Evolutionary conservation across 2,888 invertebrate species (phyloP).

Genomic region (Synergus itoensis): DNA sequence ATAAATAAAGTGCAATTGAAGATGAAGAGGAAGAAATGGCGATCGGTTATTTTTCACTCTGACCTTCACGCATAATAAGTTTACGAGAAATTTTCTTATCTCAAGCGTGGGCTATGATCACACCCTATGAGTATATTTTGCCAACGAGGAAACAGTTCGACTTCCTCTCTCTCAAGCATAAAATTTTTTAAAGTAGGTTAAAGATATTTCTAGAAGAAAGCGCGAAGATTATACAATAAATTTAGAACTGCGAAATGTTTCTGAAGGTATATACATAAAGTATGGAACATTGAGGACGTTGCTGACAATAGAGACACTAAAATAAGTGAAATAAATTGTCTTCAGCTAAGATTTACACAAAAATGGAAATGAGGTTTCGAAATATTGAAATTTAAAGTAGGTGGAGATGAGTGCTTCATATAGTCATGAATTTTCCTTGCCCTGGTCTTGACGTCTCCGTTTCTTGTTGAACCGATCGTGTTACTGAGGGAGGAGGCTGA

Average conservation of each 20-base stretch:
- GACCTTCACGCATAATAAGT: conserved; percentile 26
- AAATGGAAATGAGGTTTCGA: neutral
- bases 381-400: neutral
- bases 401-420: no score
- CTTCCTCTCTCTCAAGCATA: neutral
- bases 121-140: neutral
- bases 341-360: neutral
- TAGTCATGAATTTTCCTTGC: neutral
- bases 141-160: neutral
- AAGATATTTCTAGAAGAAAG: neutral
- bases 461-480: conserved; percentile 30
- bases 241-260: neutral
- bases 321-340: neutral
- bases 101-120: conserved; percentile 1
- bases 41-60: conserved; percentile 63
- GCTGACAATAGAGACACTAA: neutral
- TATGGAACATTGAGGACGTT: neutral
- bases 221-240: neutral
- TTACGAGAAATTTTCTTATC: conserved; percentile 61
- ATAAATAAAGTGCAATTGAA: conserved; percentile 76
- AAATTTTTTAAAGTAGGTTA: neutral
- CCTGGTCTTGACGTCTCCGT: neutral
- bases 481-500: conserved; percentile 8
- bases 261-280: neutral
- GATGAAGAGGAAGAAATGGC: conserved; percentile 55